A percentile compares a stretch with the other conserved stretches of the same genome.
phyloP scores from a whole-genome alignment of 2,113 vertebrate genomes.

The Periophthalmodon schlosseri region DNA sequence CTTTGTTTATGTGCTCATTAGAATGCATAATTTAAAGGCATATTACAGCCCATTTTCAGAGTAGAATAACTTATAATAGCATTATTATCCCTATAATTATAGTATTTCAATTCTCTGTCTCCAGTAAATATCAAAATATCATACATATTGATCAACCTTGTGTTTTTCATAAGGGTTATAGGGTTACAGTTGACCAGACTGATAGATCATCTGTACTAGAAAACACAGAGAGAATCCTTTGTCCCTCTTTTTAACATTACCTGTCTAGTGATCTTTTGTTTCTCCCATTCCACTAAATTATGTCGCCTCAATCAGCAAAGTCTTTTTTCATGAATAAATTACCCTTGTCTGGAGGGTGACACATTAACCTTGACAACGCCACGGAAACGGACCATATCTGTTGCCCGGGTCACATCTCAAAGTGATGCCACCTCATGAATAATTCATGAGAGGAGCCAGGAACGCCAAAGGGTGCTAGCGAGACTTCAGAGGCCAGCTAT shows the following conservation, averaged over 20 bases:
- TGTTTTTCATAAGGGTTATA: not conserved
- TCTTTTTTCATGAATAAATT: slow-evolving; percentile 57
- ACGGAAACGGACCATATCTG: slow-evolving; percentile 66
- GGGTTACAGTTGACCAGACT: not conserved
- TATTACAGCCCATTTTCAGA: not conserved
- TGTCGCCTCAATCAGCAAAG: slow-evolving; percentile 53
- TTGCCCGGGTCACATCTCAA: slow-evolving; percentile 69
- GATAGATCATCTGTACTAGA: not conserved
- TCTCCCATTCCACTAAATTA: slow-evolving; percentile 25
- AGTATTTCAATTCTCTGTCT: not conserved
- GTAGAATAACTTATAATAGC: not conserved
- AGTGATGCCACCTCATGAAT: slow-evolving; percentile 65
- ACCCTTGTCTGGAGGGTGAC: slow-evolving; percentile 55
- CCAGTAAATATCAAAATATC: no score
- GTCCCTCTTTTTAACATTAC: not conserved
- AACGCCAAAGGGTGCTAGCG: slow-evolving; percentile 1
- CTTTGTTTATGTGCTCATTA: slow-evolving; percentile 3
- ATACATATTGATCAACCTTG: not conserved
- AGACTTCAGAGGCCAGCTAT: slow-evolving; percentile 44
- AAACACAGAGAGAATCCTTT: not conserved
- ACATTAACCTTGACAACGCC: slow-evolving; percentile 75
- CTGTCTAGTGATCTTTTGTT: slow-evolving; percentile 11
- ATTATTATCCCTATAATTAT: not conserved
- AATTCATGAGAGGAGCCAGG: slow-evolving; percentile 58
- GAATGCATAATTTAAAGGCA: slow-evolving; percentile 3